Percentiles rank a stretch among this genome's conserved stretches.
Evolutionary conservation across 1,140 invertebrate species (phyloP).

Genomic region (Pachyrhynchus sulphureomaculatus): DNA sequence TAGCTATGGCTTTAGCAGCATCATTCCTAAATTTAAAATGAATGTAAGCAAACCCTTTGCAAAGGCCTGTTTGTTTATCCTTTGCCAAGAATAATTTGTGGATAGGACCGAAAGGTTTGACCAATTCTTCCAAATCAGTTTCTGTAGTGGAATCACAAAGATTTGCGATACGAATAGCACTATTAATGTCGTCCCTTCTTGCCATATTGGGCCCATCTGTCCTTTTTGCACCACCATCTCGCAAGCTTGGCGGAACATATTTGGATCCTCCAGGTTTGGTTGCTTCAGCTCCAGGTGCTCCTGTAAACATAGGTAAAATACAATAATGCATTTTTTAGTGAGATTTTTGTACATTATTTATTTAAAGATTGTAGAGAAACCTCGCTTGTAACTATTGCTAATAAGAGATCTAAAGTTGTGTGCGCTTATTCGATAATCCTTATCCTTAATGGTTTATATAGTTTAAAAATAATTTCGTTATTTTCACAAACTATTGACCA

Average conservation of each 20-base stretch:
- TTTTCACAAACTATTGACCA: too few species aligned
- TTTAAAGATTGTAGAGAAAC: too few species aligned
- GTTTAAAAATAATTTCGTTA: too few species aligned
- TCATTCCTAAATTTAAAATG: slow-evolving; percentile 89
- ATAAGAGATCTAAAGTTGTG: too few species aligned
- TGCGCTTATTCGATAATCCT: too few species aligned
- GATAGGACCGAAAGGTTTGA: slow-evolving; percentile 87
- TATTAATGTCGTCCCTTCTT: slow-evolving; percentile 76
- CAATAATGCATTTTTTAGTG: too few species aligned
- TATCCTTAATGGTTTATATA: too few species aligned
- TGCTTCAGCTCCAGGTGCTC: slow-evolving; percentile 45
- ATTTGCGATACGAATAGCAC: slow-evolving; percentile 95
- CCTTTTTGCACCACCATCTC: slow-evolving; percentile 75
- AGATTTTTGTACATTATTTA: too few species aligned
- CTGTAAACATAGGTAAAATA: slow-evolving; percentile 9
- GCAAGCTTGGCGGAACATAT: slow-evolving; percentile 84
- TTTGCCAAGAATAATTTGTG: slow-evolving; percentile 86
- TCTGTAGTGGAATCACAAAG: slow-evolving; percentile 95
- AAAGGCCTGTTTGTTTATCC: slow-evolving; percentile 77
- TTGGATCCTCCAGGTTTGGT: slow-evolving; percentile 58
- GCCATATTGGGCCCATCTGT: slow-evolving; percentile 71
- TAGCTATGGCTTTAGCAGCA: slow-evolving; percentile 87
- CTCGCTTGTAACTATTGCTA: too few species aligned
- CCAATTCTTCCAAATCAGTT: slow-evolving; percentile 92
- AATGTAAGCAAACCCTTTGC: slow-evolving; percentile 95